Conservation (phyloP, 92 coral and sea anemone genomes). For the Palythoa heliodiscus region DNA sequence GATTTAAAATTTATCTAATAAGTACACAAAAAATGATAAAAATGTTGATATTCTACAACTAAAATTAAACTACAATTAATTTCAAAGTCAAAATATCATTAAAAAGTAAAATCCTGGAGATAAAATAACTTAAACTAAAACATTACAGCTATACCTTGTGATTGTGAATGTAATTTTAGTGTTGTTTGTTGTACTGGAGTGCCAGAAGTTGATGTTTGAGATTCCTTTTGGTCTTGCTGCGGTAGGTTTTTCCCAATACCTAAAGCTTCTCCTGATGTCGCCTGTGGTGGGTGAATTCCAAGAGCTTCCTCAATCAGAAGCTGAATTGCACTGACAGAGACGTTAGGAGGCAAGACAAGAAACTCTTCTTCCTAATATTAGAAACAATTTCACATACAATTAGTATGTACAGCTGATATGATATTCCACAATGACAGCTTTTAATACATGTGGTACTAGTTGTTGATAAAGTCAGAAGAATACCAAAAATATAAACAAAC, state of each 20-base stretch:
- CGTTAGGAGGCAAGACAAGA: slow-evolving; percentile 72
- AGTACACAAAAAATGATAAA: no score
- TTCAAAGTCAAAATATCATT: no score
- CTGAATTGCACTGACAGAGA: slow-evolving; percentile 64
- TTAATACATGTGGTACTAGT: no score
- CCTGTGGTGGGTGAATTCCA: slow-evolving; percentile 16
- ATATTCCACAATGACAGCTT: no score
- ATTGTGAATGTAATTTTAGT: slow-evolving; percentile 22
- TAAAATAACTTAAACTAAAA: slow-evolving; percentile 35
- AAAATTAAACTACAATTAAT: no score
- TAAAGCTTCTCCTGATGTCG: not conserved
- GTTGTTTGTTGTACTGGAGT: not conserved
- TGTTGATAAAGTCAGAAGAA: no score
- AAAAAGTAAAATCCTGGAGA: not conserved
- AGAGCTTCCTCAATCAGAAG: slow-evolving; percentile 67
- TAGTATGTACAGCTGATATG: no score
- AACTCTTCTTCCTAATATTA: slow-evolving; percentile 78
- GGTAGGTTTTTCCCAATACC: not conserved
- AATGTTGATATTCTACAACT: no score
- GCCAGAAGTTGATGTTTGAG: not conserved
- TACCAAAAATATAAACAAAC: no score
- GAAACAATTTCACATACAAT: not conserved
- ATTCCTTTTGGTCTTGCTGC: not conserved
- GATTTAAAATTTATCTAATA: no score
- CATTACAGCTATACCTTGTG: slow-evolving; percentile 39